Evolutionary conservation across 2,797 vertebrate genomes (phyloP).

Genomic region (Harpagifer antarcticus): DNA sequence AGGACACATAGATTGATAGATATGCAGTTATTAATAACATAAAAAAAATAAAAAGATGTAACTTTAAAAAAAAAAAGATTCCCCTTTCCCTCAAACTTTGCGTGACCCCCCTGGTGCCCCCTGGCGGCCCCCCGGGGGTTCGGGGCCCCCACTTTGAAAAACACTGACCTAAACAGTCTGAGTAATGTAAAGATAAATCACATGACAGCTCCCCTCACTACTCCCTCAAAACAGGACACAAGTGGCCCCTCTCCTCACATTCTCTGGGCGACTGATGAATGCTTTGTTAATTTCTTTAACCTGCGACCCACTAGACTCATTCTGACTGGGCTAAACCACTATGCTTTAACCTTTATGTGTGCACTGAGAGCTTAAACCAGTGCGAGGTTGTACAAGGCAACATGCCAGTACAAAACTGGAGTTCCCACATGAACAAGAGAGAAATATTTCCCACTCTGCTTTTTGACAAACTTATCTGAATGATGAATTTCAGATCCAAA

Average conservation of each 20-base stretch:
- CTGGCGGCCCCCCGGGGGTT: too few relatives aligned
- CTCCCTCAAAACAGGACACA: constrained; percentile 36
- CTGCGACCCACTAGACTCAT: constrained; percentile 39
- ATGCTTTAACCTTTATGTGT: constrained; percentile 43
- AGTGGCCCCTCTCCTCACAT: constrained; percentile 46
- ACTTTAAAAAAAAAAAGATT: too few relatives aligned
- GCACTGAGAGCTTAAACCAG: constrained; percentile 38
- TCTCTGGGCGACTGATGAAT: constrained; percentile 46
- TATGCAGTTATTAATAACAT: too few relatives aligned
- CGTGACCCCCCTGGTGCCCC: too few relatives aligned
- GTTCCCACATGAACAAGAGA: constrained; percentile 17
- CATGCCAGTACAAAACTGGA: constrained; percentile 22
- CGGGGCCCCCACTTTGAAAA: too few relatives aligned
- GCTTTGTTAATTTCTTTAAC: constrained; percentile 64
- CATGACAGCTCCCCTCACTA: constrained; percentile 42
- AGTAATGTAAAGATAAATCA: constrained; percentile 50
- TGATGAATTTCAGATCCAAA: constrained; percentile 24
- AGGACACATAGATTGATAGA: too few relatives aligned
- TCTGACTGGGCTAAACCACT: constrained; percentile 36
- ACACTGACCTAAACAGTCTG: constrained; percentile 2
- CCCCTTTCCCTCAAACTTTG: too few relatives aligned
- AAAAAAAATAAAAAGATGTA: too few relatives aligned
- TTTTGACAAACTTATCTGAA: constrained; percentile 36
- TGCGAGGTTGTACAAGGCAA: constrained; percentile 29
- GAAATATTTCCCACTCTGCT: not conserved